phyloP scores from a whole-genome alignment of 2,888 invertebrate genomes.

The Hedya salicella region DNA sequence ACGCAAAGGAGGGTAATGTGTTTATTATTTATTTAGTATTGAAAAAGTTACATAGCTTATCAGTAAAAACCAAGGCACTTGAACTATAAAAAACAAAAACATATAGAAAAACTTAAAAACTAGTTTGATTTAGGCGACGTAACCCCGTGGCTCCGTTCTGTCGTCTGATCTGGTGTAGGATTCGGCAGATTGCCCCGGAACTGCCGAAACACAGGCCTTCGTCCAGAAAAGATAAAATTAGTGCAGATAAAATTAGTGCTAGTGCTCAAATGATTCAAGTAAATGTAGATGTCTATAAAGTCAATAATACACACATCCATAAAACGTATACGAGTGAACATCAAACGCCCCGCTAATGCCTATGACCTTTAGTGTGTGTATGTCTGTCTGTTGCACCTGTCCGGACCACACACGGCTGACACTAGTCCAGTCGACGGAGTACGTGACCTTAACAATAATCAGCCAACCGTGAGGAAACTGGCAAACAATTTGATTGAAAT shows the following conservation, averaged over 20 bases:
- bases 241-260: not conserved
- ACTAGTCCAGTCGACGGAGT: not conserved
- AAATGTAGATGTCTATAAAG: not conserved
- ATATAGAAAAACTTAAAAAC: too few species aligned
- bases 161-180: too few species aligned
- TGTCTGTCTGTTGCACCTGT: slow-evolving; percentile 44
- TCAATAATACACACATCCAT: slow-evolving; percentile 2
- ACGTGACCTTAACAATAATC: not conserved
- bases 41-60: too few species aligned
- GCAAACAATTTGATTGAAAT: not conserved
- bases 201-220: too few species aligned
- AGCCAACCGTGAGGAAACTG: not conserved
- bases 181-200: too few species aligned
- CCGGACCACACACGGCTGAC: slow-evolving; percentile 42
- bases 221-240: too few species aligned
- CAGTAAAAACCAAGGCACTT: too few species aligned
- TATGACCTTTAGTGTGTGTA: slow-evolving; percentile 50
- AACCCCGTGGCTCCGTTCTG: too few species aligned
- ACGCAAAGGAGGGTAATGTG: too few species aligned
- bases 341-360: slow-evolving; percentile 54
- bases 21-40: too few species aligned
- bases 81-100: too few species aligned
- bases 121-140: too few species aligned
- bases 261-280: not conserved
- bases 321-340: slow-evolving; percentile 39